These are phyloP conservation scores for Grammomys surdaster DNA, from an alignment of 2,113 vertebrate genomes.

Conservation along the genomic window DNA sequence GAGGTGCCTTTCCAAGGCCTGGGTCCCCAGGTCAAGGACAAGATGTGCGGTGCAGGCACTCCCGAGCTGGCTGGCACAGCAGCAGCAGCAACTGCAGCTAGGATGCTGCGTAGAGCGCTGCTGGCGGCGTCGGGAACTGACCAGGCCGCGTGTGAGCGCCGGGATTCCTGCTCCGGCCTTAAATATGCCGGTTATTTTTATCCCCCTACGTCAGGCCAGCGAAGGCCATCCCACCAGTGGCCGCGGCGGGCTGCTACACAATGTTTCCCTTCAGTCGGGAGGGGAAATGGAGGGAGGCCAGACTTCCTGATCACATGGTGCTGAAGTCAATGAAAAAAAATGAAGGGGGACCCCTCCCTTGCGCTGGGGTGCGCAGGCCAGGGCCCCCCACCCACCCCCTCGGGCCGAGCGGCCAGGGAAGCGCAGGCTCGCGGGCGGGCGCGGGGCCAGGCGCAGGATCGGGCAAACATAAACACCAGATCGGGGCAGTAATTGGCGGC, in stretches of 20 bases:
- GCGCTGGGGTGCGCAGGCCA: slow-evolving; percentile 80
- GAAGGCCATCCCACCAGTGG: slow-evolving; percentile 90
- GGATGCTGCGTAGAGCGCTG: not conserved
- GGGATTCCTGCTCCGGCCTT: slow-evolving; percentile 97
- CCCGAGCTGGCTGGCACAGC: not conserved
- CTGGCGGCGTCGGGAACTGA: slow-evolving; percentile 86
- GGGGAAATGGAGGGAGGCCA: slow-evolving; percentile 97
- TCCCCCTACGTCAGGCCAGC: slow-evolving; percentile 93
- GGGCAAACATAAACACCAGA: slow-evolving; percentile 88
- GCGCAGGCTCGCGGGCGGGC: slow-evolving; percentile 84
- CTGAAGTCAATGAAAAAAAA: slow-evolving; percentile 89
- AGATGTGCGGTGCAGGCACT: not conserved
- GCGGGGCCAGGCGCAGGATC: slow-evolving; percentile 85
- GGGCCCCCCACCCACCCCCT: slow-evolving; percentile 76
- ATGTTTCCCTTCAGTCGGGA: slow-evolving; percentile 96
- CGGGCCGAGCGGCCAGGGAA: slow-evolving; percentile 82
- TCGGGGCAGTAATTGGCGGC: slow-evolving; percentile 90
- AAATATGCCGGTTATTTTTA: slow-evolving; percentile 99
- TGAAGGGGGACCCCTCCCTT: slow-evolving; percentile 75
- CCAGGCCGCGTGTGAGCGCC: slow-evolving; percentile 90
- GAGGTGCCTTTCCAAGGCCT: not conserved
- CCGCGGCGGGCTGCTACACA: slow-evolving; percentile 87
- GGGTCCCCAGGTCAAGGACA: not conserved
- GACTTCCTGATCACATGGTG: slow-evolving; percentile 97
- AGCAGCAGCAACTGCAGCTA: not conserved